Conservation (phyloP, 2,113 vertebrate genomes). For the Oryzias javanicus region DNA sequence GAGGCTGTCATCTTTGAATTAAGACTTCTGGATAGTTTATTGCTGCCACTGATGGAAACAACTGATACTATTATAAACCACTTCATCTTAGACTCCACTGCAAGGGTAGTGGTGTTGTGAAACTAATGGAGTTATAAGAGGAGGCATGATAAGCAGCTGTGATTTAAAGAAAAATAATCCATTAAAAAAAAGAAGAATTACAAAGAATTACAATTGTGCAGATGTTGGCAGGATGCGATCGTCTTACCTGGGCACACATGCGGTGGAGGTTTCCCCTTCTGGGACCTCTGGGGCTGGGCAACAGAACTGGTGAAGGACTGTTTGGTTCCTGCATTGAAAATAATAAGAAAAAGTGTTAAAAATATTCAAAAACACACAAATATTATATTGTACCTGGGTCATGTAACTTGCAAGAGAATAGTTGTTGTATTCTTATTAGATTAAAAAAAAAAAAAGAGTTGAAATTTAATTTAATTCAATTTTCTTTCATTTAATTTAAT, state of each 20-base stretch:
- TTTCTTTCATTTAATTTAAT: too few relatives aligned
- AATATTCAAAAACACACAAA: neutral
- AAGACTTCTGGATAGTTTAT: too few relatives aligned
- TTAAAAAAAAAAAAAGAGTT: too few relatives aligned
- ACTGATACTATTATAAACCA: conserved; percentile 66
- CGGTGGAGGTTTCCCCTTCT: conserved; percentile 78
- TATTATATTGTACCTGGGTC: neutral
- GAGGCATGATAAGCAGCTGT: conserved; percentile 52
- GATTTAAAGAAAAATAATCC: conserved; percentile 24
- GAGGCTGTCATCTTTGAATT: too few relatives aligned
- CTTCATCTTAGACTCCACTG: conserved; percentile 63
- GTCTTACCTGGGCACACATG: conserved; percentile 80
- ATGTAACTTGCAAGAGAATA: too few relatives aligned
- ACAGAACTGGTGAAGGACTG: conserved; percentile 97
- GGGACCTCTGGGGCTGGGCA: conserved; percentile 93
- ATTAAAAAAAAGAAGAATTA: neutral
- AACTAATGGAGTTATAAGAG: conserved; percentile 46
- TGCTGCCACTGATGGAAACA: too few relatives aligned
- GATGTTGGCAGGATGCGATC: conserved; percentile 42
- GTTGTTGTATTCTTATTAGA: too few relatives aligned
- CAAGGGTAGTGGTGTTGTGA: conserved; percentile 63
- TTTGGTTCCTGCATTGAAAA: conserved; percentile 86
- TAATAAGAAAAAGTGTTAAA: neutral
- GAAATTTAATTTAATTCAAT: too few relatives aligned
- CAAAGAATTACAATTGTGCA: conserved; percentile 26